These are phyloP conservation scores for Autographa gamma DNA, from an alignment of 2,888 invertebrate species.

Conservation along the genomic window DNA sequence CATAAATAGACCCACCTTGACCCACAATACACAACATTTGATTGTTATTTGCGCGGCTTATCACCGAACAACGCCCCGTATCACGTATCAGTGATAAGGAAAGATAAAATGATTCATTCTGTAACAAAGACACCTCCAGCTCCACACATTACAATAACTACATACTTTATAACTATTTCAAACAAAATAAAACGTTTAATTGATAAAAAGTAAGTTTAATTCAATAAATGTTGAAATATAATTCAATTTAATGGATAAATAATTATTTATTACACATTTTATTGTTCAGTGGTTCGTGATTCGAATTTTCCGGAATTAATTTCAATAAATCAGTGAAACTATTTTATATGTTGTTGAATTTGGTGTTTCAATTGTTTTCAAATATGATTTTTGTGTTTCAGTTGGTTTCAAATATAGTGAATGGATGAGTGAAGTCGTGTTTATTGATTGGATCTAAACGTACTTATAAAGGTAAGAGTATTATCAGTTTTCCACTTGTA, in stretches of 20 bases:
- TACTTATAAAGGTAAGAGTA: neutral
- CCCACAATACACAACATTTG: conserved; percentile 63
- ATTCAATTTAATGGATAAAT: neutral
- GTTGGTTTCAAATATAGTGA: neutral
- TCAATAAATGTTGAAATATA: neutral
- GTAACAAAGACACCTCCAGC: conserved; percentile 46
- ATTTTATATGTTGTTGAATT: neutral
- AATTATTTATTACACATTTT: neutral
- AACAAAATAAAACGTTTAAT: neutral
- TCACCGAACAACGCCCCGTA: conserved; percentile 76
- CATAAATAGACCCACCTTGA: conserved; percentile 64
- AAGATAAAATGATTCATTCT: conserved; percentile 65
- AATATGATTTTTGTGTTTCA: no score
- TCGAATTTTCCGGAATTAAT: neutral
- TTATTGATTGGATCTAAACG: neutral
- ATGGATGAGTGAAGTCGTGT: neutral
- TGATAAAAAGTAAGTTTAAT: neutral
- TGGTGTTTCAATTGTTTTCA: neutral
- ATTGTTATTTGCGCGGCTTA: conserved; percentile 64
- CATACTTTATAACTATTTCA: neutral
- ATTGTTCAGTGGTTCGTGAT: neutral
- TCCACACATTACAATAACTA: conserved; percentile 22
- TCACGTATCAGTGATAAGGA: conserved; percentile 71
- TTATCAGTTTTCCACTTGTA: neutral
- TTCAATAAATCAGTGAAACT: neutral